phyloP scores from a whole-genome alignment of 1,140 invertebrate genomes.

The Globodera ellingtonae region DNA sequence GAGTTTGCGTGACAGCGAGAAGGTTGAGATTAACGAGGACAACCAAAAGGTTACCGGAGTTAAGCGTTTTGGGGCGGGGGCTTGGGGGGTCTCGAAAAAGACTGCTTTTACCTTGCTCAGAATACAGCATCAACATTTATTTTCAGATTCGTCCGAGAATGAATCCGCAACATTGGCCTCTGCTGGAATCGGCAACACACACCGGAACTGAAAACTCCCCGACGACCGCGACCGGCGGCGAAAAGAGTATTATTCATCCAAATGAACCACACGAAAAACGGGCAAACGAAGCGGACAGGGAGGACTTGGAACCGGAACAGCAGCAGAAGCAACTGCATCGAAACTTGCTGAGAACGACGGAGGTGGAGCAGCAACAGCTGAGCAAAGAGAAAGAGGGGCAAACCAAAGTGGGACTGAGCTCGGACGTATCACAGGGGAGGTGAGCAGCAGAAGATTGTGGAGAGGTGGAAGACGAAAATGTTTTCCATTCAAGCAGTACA shows the following conservation, averaged over 20 bases:
- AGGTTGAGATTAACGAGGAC: slow-evolving; percentile 56
- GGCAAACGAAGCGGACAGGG: too few species aligned
- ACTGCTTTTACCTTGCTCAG: slow-evolving; percentile 5
- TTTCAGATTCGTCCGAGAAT: slow-evolving; percentile 44
- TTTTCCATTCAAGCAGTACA: neutral
- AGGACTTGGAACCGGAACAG: neutral
- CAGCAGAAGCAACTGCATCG: neutral
- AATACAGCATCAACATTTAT: neutral
- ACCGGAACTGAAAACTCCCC: neutral
- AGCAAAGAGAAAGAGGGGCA: neutral
- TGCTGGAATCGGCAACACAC: slow-evolving; percentile 24
- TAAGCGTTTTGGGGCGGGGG: neutral
- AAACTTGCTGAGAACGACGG: too few species aligned
- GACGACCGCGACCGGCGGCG: neutral
- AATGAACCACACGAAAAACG: too few species aligned
- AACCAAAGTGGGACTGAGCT: neutral
- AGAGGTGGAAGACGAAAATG: neutral
- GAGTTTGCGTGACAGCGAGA: slow-evolving; percentile 58
- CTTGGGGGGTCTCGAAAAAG: neutral
- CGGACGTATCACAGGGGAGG: neutral
- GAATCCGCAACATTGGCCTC: slow-evolving; percentile 36
- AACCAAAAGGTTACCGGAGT: slow-evolving; percentile 37
- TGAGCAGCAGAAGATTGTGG: neutral
- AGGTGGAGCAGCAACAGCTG: too few species aligned
- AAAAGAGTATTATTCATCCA: too few species aligned